A percentile compares a stretch with the other conserved stretches of the same genome.
Conservation (phyloP, 2,113 vertebrate genomes). For the Brachypodius melanocephalos region DNA sequence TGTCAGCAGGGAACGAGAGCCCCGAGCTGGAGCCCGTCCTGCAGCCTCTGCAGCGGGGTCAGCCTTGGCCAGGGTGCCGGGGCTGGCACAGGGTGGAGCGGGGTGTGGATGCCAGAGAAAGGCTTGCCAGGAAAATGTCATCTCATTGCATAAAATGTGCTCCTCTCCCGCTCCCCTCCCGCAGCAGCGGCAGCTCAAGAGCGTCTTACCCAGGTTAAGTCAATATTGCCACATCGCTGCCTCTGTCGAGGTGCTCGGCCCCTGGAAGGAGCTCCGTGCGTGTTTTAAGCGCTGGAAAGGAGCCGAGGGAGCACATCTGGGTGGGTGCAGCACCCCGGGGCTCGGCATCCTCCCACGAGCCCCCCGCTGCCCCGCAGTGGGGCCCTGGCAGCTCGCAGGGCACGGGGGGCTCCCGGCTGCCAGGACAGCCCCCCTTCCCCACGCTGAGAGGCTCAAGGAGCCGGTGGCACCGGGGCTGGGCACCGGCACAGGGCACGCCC, state of each 20-base stretch:
- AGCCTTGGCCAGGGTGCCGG: accelerated
- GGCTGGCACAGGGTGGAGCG: not conserved
- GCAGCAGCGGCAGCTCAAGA: not conserved
- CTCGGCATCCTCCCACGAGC: accelerated
- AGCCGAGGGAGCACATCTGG: not conserved
- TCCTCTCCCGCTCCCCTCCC: not conserved
- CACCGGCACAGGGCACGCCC: accelerated
- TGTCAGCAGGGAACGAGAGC: not conserved
- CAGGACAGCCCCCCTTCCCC: accelerated
- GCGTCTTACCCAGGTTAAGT: constrained; percentile 14
- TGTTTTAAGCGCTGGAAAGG: not conserved
- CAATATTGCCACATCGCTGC: not conserved
- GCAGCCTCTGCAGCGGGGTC: accelerated
- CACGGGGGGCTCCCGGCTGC: accelerated
- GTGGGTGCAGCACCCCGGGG: not conserved
- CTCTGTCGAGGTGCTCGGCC: not conserved
- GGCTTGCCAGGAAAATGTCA: constrained; percentile 22
- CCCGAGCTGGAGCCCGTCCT: not conserved
- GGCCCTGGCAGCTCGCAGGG: accelerated
- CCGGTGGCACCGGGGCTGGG: accelerated
- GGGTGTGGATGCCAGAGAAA: not conserved
- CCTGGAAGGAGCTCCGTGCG: not conserved
- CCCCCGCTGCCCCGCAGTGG: accelerated
- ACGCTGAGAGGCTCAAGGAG: not conserved
- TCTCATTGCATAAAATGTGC: not conserved